Evolutionary conservation across 1,140 invertebrate species (phyloP).

Genomic region (Drosophila orena): DNA sequence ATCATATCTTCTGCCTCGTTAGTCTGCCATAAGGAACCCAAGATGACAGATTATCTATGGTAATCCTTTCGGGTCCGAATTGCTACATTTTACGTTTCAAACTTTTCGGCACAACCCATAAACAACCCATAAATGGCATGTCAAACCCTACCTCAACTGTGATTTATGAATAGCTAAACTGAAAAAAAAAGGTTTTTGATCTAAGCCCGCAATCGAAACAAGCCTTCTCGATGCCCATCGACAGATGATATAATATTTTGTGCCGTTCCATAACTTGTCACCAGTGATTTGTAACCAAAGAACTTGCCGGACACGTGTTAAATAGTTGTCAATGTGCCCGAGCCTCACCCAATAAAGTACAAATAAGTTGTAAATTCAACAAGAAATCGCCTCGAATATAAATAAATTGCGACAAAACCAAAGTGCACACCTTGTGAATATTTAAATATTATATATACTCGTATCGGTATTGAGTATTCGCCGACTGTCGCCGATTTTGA

Average conservation of each 20-base stretch:
- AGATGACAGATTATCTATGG: conserved; percentile 37
- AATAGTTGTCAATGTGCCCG: conserved; percentile 44
- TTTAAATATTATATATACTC: conserved; percentile 56
- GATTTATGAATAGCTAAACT: conserved; percentile 21
- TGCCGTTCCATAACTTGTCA: conserved; percentile 40
- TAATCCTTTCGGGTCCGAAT: conserved; percentile 34
- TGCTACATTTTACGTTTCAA: conserved; percentile 26
- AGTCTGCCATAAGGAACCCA: neutral
- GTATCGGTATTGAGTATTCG: conserved; percentile 13
- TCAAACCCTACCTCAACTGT: conserved; percentile 32
- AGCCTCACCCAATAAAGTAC: conserved; percentile 61
- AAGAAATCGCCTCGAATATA: conserved; percentile 51
- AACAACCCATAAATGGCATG: conserved; percentile 34
- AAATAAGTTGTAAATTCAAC: conserved; percentile 36
- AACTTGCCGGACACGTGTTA: conserved; percentile 49
- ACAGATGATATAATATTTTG: conserved; percentile 39
- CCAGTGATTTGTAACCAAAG: conserved; percentile 54
- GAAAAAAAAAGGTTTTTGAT: conserved; percentile 29
- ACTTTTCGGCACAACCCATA: conserved; percentile 13
- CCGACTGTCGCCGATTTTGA: conserved; percentile 70
- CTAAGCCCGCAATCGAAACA: conserved; percentile 12
- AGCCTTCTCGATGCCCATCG: conserved; percentile 30
- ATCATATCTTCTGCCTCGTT: conserved; percentile 15
- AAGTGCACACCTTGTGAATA: conserved; percentile 81
- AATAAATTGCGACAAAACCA: conserved; percentile 73